Conservation (phyloP, 2,888 invertebrate species). For the Mimas tiliae region DNA sequence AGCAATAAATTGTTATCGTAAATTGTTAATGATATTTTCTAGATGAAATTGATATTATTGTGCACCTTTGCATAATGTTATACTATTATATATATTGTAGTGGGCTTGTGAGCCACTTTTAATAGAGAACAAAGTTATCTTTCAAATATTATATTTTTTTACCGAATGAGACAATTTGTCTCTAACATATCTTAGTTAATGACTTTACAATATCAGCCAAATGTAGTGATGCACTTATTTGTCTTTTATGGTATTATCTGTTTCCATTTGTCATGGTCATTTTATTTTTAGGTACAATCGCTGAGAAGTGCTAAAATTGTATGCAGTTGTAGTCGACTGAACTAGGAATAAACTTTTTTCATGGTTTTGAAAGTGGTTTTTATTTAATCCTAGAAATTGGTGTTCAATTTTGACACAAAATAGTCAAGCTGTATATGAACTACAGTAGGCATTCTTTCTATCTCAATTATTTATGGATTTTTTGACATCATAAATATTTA, state of each 20-base stretch:
- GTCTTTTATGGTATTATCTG: conserved; percentile 2
- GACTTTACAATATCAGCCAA: background rate
- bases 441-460: too few species aligned
- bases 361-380: conserved; percentile 43
- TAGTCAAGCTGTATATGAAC: too few species aligned
- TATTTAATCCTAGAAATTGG: conserved; percentile 34
- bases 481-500: too few species aligned
- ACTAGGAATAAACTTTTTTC: conserved; percentile 64
- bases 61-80: conserved; percentile 22
- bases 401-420: too few species aligned
- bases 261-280: conserved; percentile 40
- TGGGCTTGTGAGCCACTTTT: conserved; percentile 37
- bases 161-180: conserved; percentile 9
- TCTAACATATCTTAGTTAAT: conserved; percentile 20
- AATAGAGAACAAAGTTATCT: conserved; percentile 37
- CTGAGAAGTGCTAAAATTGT: conserved; percentile 67
- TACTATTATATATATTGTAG: conserved; percentile 22
- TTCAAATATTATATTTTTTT: conserved; percentile 26
- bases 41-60: conserved; percentile 21
- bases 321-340: conserved; percentile 65
- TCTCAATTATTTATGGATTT: too few species aligned
- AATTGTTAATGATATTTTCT: conserved; percentile 21
- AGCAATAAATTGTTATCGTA: conserved; percentile 8
- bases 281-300: conserved; percentile 65
- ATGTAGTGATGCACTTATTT: conserved; percentile 13